Evolutionary conservation across 2,113 vertebrate genomes (phyloP).

Genomic region (Zingel zingel): DNA sequence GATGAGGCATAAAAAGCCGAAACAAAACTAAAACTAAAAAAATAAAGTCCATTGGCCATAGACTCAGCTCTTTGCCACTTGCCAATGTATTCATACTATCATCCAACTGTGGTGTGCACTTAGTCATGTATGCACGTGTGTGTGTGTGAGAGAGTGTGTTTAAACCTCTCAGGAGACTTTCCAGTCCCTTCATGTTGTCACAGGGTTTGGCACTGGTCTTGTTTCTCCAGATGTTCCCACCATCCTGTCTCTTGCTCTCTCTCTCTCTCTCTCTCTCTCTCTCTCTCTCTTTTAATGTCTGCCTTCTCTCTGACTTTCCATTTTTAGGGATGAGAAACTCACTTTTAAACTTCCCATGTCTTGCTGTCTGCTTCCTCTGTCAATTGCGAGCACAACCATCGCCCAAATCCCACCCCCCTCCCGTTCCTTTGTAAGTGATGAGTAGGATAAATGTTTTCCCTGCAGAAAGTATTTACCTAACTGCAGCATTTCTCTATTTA

Average conservation of each 20-base stretch:
- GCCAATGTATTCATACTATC: not conserved
- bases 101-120: not conserved
- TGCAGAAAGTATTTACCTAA: constrained; percentile 33
- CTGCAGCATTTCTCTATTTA: constrained; percentile 23
- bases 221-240: constrained; percentile 77
- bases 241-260: constrained; percentile 45
- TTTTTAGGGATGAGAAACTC: constrained; percentile 65
- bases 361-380: constrained; percentile 54
- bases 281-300: constrained; percentile 23
- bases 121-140: constrained; percentile 19
- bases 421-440: constrained; percentile 25
- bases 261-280: constrained; percentile 19
- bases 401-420: constrained; percentile 16
- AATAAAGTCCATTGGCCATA: not conserved
- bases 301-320: constrained; percentile 62
- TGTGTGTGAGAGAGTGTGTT: constrained; percentile 30
- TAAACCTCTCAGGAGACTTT: constrained; percentile 61
- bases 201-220: constrained; percentile 62
- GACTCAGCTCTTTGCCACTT: constrained; percentile 7
- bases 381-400: constrained; percentile 32
- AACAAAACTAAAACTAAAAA: not conserved
- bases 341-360: constrained; percentile 67
- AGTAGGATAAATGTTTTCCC: constrained; percentile 35
- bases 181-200: constrained; percentile 64
- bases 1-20: not conserved